Conservation (phyloP, 2,113 vertebrate genomes). For the Cisticola juncidis region DNA sequence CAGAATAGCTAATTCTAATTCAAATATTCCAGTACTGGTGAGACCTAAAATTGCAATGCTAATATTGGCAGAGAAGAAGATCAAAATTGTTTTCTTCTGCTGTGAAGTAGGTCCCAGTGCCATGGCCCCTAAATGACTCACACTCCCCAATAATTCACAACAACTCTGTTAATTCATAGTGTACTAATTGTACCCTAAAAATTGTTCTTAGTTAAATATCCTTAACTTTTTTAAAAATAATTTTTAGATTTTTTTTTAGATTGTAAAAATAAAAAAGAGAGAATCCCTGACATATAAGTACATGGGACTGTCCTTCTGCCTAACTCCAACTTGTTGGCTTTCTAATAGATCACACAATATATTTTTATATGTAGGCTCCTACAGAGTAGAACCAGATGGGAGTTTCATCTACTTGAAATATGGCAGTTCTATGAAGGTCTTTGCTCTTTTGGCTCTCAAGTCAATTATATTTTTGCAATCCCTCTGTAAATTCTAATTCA, state of each 20-base stretch:
- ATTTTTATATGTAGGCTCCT: accelerated
- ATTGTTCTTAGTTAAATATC: neutral
- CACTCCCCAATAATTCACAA: neutral
- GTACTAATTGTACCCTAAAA: neutral
- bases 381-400: neutral
- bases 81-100: neutral
- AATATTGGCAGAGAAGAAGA: neutral
- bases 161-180: neutral
- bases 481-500: neutral
- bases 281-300: accelerated
- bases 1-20: neutral
- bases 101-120: neutral
- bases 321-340: neutral
- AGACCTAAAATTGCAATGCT: neutral
- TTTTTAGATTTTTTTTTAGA: too few relatives aligned
- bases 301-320: neutral
- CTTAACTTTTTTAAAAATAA: neutral
- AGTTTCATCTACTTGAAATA: neutral
- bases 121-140: neutral
- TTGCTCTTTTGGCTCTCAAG: neutral
- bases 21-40: neutral
- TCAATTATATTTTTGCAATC: neutral
- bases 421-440: neutral
- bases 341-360: neutral
- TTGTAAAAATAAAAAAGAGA: neutral